A percentile compares a stretch with the other conserved stretches of the same genome.
These are phyloP conservation scores for Arrhopalites spinosus DNA, from an alignment of 2,888 invertebrate genomes.

Conservation along the genomic window DNA sequence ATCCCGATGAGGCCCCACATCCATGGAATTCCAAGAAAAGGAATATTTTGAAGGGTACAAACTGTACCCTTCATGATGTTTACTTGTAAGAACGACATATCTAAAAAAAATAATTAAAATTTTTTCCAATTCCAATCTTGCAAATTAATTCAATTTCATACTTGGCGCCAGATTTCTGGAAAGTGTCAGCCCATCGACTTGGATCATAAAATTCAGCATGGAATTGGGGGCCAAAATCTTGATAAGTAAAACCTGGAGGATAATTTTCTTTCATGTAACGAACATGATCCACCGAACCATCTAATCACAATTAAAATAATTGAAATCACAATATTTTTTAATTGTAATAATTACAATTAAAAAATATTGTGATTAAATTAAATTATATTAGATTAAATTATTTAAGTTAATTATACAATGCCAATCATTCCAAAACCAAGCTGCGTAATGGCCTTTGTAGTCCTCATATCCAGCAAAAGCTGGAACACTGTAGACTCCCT, in stretches of 20 bases:
- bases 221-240: conserved; percentile 87
- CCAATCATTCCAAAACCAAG: no score
- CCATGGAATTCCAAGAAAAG: conserved; percentile 63
- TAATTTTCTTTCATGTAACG: conserved; percentile 82
- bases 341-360: no score
- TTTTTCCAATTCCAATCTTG: background rate
- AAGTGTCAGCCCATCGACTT: conserved; percentile 79
- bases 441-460: no score
- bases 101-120: conserved; percentile 54
- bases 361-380: no score
- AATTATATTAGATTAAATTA: no score
- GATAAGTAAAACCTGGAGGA: conserved; percentile 83
- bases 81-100: conserved; percentile 62
- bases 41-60: conserved; percentile 62
- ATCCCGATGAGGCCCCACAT: conserved; percentile 62
- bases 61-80: conserved; percentile 64
- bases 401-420: no score
- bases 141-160: conserved; percentile 59
- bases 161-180: conserved; percentile 84
- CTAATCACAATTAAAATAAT: no score
- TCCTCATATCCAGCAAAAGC: no score
- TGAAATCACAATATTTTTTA: no score
- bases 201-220: conserved; percentile 89
- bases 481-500: no score
- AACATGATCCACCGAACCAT: conserved; percentile 43